Percentiles rank a stretch among this genome's conserved stretches.
These are phyloP conservation scores for Oedothorax gibbosus DNA, from an alignment of 1,140 invertebrate species.

Conservation along the genomic window DNA sequence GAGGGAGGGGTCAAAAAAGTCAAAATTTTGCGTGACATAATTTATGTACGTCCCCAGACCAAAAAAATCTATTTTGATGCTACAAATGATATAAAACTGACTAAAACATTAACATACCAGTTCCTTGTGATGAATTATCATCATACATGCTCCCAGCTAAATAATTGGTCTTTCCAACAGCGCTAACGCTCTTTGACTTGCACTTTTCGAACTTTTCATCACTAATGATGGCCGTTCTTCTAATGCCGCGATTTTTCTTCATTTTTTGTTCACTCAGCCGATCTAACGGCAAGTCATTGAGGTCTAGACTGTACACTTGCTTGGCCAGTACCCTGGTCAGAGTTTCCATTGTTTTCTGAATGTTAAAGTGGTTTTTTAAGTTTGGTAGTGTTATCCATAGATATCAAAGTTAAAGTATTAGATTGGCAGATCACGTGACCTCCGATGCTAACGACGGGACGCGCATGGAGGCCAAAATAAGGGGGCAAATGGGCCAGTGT, in stretches of 20 bases:
- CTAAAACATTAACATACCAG: slow-evolving; percentile 7
- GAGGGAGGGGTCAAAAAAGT: too few relatives aligned
- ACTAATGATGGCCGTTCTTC: slow-evolving; percentile 26
- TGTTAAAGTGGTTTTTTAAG: neutral
- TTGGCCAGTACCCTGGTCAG: slow-evolving; percentile 90
- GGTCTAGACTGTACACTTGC: slow-evolving; percentile 92
- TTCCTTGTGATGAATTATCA: slow-evolving; percentile 28
- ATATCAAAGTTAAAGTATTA: too few relatives aligned
- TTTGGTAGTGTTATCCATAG: too few relatives aligned
- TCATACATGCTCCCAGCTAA: slow-evolving; percentile 47
- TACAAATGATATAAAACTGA: neutral
- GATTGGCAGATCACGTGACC: too few relatives aligned
- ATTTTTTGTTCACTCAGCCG: slow-evolving; percentile 85
- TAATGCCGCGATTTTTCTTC: slow-evolving; percentile 74
- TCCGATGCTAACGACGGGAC: too few relatives aligned
- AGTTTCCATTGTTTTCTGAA: slow-evolving; percentile 95
- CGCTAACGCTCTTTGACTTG: slow-evolving; percentile 37
- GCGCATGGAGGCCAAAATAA: too few relatives aligned
- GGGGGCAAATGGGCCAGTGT: too few relatives aligned
- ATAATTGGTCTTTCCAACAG: slow-evolving; percentile 33
- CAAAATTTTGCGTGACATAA: too few relatives aligned
- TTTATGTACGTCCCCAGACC: too few relatives aligned
- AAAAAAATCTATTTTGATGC: too few relatives aligned
- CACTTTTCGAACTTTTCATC: slow-evolving; percentile 55
- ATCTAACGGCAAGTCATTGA: slow-evolving; percentile 89